Evolutionary conservation across 2,797 vertebrate genomes (phyloP), one percentile per base, ranked within the genome.

Genomic region (Pteropus rufus): DNA sequence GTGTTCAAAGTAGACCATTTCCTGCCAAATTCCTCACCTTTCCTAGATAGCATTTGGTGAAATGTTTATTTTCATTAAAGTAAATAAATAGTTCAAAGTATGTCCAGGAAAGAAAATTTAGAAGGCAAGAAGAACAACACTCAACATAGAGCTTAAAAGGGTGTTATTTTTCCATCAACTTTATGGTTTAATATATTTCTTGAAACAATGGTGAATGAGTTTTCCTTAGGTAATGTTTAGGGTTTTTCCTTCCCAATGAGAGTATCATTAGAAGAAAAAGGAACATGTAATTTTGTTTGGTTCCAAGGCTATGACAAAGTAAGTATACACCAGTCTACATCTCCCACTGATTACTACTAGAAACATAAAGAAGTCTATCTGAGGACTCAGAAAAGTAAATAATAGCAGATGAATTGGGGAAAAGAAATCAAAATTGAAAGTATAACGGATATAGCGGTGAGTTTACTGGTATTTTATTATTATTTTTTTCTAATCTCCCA

Each of bases 11-110:
- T 8, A 76, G 23, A 21, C 3, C 21, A 75, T 56, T 89, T 54
- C 21, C 41, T 94, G 44, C 16, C 52, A 72, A 11, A 85, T 88
- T 75, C 29, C 10, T 79, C 62, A 84, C 24, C 21, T 89, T 91
- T 62, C 75, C 26, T 54, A 52, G 24, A 58, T 1, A 80, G n/a
- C 29, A 64, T 31, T 72, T 36, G 29, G 49, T 80, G 29, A 80
- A 34, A 83, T 83, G 3, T n/a, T 96, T 96, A 29, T 73, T 89
- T 96, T 87, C 15, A 44, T 91, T 87, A 75, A 80, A 34, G 41
- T 62, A 80, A 92, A 92, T 65, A 83, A 58, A 52, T 44, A 83
- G 16, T 1, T 58, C 34, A 94, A 84, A 82, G 10, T 80, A 69
- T 80, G 21, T 10, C 23, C 5, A 62, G 54, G 39, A 83, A 77